Conservation (phyloP, 2,797 vertebrate species). For the Adrianichthys oophorus region DNA sequence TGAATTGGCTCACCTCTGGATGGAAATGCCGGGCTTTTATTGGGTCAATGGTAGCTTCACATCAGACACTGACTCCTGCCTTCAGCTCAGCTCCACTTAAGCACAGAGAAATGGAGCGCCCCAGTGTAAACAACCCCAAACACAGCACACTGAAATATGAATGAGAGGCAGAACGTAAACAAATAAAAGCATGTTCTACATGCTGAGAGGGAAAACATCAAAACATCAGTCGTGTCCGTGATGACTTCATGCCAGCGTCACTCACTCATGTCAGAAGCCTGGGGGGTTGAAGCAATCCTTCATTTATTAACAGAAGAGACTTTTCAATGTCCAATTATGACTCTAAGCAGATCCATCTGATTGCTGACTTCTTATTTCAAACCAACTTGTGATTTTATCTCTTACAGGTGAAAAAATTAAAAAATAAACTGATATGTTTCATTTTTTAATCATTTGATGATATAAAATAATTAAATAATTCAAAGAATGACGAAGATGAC, state of each 20-base stretch:
- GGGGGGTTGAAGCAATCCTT: too few relatives aligned
- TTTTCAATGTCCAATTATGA: too few relatives aligned
- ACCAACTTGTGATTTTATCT: too few relatives aligned
- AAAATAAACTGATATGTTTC: too few relatives aligned
- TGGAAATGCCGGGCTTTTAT: background rate
- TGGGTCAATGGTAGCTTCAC: background rate
- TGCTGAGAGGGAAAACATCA: conserved; percentile 20
- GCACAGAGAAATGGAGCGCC: background rate
- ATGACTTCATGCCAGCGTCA: conserved; percentile 5
- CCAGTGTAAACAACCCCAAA: conserved; percentile 13
- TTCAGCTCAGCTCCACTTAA: conserved; percentile 8
- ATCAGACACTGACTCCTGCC: background rate
- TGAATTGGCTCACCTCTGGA: background rate
- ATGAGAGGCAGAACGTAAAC: conserved; percentile 15
- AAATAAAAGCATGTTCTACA: conserved; percentile 4
- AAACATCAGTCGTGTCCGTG: background rate
- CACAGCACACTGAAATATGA: background rate
- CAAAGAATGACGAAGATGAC: too few relatives aligned
- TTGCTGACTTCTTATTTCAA: too few relatives aligned
- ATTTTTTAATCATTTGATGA: too few relatives aligned
- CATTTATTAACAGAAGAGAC: too few relatives aligned
- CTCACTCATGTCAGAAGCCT: background rate
- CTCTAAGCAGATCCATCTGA: too few relatives aligned
- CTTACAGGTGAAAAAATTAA: too few relatives aligned
- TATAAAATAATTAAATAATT: too few relatives aligned